phyloP scores from a whole-genome alignment of 2,888 invertebrate species.

The Lamproptera curius region DNA sequence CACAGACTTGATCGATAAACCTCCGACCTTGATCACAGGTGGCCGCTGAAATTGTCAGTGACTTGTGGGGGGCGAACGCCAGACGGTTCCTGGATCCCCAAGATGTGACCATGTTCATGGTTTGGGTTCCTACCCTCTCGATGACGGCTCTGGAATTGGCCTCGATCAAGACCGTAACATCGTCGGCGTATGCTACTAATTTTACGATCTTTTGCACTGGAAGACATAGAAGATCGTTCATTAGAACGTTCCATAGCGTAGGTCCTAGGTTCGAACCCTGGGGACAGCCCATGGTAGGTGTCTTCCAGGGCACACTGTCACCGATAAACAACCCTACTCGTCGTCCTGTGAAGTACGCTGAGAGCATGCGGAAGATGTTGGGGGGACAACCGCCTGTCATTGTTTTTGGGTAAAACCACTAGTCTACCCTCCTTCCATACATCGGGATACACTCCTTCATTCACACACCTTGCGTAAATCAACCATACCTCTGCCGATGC shows the following conservation, averaged over 20 bases:
- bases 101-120: background rate
- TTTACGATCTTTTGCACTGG: background rate
- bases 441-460: conserved; percentile 18
- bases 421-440: conserved; percentile 17
- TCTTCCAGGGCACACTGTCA: background rate
- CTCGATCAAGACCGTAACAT: background rate
- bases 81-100: background rate
- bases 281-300: background rate
- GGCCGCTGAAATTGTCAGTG: background rate
- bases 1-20: background rate
- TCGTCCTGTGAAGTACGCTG: background rate
- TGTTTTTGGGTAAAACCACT: conserved; percentile 23
- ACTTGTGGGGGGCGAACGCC: background rate
- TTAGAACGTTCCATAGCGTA: background rate
- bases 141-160: background rate
- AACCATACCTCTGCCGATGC: conserved; percentile 18
- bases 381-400: background rate
- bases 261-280: background rate
- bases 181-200: background rate
- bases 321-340: background rate
- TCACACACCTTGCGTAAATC: conserved; percentile 25
- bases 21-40: too few relatives aligned
- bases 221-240: background rate
- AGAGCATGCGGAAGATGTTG: background rate
- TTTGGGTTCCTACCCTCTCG: background rate